These are phyloP conservation scores for Bubo blakistoni DNA, from an alignment of 2,113 vertebrate genomes.

Conservation along the genomic window DNA sequence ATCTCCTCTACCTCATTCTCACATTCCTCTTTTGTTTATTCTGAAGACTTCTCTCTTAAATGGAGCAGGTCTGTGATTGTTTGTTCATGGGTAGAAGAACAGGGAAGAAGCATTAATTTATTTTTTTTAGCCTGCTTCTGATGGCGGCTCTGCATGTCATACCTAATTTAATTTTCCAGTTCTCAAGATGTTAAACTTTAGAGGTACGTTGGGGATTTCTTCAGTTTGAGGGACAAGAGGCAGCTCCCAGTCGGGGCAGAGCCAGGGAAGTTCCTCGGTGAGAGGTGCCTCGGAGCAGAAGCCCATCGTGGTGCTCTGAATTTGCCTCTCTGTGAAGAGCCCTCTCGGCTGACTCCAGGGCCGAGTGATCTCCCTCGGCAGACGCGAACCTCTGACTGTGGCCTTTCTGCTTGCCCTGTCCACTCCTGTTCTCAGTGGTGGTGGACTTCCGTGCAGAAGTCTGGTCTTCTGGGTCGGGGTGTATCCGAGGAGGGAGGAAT, in stretches of 20 bases:
- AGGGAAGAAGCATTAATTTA: neutral
- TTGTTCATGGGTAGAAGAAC: neutral
- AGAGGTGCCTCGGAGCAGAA: neutral
- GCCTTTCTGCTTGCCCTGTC: neutral
- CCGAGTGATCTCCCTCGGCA: neutral
- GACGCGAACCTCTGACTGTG: fast-evolving
- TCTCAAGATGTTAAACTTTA: fast-evolving
- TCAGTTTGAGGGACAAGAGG: neutral
- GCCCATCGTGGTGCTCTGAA: neutral
- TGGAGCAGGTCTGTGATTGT: neutral
- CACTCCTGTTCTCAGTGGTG: fast-evolving
- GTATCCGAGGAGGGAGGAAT: neutral
- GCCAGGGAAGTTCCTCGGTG: fast-evolving
- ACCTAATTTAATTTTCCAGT: neutral
- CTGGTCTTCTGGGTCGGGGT: too few species aligned
- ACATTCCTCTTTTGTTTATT: neutral
- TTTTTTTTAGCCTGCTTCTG: neutral
- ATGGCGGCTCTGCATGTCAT: neutral
- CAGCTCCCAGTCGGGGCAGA: neutral
- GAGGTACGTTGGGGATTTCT: neutral
- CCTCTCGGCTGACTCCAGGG: neutral
- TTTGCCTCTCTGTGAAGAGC: neutral
- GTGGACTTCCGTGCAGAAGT: neutral
- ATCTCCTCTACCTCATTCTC: neutral
- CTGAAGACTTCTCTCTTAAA: neutral